Base-by-base conservation (phyloP, 2,113 vertebrate species). In the Falco punctatus region DNA sequence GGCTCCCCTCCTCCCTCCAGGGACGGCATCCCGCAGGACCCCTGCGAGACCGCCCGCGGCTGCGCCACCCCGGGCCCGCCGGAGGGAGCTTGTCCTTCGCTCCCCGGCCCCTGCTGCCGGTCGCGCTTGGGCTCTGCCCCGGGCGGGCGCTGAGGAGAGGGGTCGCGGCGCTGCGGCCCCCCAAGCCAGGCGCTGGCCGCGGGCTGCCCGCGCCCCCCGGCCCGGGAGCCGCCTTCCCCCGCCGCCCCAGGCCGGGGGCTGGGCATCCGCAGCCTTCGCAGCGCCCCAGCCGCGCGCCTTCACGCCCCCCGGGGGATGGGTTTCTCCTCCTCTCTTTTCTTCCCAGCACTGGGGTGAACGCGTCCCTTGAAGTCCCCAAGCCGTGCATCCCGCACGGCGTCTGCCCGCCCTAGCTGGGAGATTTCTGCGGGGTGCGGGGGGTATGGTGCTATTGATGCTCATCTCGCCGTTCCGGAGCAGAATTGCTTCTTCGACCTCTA, bases 401-500 rank as follows among this genome's bases (percentile, higher is more conserved):
- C 38, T 23, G 0, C 19, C 13, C 4, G 10, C 48, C 78, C 70
- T 7, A 15, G 15, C 7, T 24, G 40, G 40, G 26, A 22, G 48
- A 10, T 48, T 91, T 83, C 27, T 23, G 57, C 61, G 46, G 42
- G 74, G 38, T 30, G 90, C 73, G 52, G 74, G 91, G 51, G 92
- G 5, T 11, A 83, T 46, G 83, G 58, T 90, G 69, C 90, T 96
- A 86, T 83, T 23, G 79, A 91, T 97, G 80, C 86, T 84, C 69
- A 80, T 67, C 62, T 66, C 65, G n/a, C 71, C 85, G 81, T 97
- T 97, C 90, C 97, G 93, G 90, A 94, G 70, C 84, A 93, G 84
- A 94, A 78, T 30, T 73, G 91, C 86, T 86, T 78, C 62, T 97
- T 97, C 93, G 92, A 97, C 89, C 90, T 95, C 86, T 80, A 97